A percentile compares a stretch with the other conserved stretches of the same genome.
phyloP scores from a whole-genome alignment of 2,888 invertebrate species.

The Cephus sareptanus region DNA sequence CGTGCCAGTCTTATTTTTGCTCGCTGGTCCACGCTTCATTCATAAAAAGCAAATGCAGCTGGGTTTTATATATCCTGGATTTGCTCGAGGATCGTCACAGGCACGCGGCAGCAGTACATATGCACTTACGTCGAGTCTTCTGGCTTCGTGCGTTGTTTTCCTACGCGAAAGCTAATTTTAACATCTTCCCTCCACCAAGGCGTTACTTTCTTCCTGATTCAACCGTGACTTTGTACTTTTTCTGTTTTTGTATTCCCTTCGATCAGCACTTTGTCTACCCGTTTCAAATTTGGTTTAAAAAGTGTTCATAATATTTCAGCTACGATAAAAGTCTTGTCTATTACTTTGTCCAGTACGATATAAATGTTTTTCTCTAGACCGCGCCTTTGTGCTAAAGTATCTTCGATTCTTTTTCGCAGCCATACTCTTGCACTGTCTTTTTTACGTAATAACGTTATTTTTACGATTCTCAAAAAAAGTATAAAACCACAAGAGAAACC shows the following conservation, averaged over 20 bases:
- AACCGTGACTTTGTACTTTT: not conserved
- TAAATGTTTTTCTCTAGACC: not conserved
- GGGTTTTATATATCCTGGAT: not conserved
- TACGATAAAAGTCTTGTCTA: not conserved
- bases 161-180: not conserved
- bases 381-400: not conserved
- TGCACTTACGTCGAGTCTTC: not conserved
- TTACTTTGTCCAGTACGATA: not conserved
- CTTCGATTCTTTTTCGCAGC: not conserved
- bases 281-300: not conserved
- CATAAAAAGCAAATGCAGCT: not conserved
- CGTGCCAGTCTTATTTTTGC: not conserved
- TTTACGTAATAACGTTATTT: not conserved
- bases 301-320: not conserved
- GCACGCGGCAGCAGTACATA: not conserved
- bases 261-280: not conserved
- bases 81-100: not conserved
- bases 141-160: not conserved
- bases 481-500: not conserved
- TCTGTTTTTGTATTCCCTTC: not conserved
- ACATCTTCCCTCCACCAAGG: not conserved
- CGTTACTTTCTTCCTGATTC: not conserved
- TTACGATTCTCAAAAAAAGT: not conserved
- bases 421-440: not conserved
- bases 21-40: not conserved